A percentile compares a stretch with the other conserved stretches of the same genome.
phyloP scores from a whole-genome alignment of 2,888 invertebrate species.

The Epistrophella euchroma region DNA sequence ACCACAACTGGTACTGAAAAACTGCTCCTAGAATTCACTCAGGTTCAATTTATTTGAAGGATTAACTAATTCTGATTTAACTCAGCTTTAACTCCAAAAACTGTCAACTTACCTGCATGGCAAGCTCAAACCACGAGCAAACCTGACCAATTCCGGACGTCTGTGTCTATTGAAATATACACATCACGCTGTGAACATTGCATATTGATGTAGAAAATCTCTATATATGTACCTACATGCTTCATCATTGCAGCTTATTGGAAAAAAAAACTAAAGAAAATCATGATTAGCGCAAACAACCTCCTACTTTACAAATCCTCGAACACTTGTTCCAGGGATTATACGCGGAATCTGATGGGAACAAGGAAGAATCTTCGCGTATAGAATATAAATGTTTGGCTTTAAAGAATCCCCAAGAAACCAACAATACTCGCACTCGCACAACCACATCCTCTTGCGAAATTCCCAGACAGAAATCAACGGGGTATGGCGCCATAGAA shows the following conservation, averaged over 20 bases:
- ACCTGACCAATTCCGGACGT: neutral
- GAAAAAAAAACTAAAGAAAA: neutral
- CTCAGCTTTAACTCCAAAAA: too few species aligned
- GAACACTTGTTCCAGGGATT: conserved; percentile 46
- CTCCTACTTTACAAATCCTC: conserved; percentile 31
- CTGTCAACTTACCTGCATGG: neutral
- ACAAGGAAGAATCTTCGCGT: conserved; percentile 44
- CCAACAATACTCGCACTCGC: neutral
- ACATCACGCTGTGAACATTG: conserved; percentile 61
- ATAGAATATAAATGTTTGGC: conserved; percentile 18
- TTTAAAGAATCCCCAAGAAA: conserved; percentile 28
- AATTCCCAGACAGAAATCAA: conserved; percentile 57
- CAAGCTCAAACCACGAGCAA: neutral
- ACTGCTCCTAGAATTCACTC: too few species aligned
- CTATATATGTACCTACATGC: neutral
- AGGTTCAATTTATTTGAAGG: too few species aligned
- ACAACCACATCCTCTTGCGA: conserved; percentile 34
- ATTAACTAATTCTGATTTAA: too few species aligned
- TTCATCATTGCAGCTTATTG: neutral
- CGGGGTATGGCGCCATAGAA: conserved; percentile 72
- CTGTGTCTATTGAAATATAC: conserved; percentile 50
- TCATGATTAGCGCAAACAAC: conserved; percentile 34
- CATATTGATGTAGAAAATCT: neutral
- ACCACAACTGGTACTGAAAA: too few species aligned
- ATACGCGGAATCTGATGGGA: conserved; percentile 27